Base-by-base conservation (phyloP, 2,888 invertebrate genomes). In the Didymodactylos carnosus region DNA sequence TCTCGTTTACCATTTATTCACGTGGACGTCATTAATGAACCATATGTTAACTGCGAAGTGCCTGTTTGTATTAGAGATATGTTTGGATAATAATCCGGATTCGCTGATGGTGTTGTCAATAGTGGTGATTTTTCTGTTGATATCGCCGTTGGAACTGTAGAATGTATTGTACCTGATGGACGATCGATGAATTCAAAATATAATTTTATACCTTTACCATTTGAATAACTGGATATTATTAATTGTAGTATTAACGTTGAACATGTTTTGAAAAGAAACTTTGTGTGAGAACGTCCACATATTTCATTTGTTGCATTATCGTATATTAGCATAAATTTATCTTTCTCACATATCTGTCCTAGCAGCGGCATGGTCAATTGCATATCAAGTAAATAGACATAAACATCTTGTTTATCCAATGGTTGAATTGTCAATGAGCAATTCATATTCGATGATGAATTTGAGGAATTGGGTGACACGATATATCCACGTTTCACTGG, bases 381-480 rank as follows among this genome's bases (percentile, higher is more conserved):
- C 62, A 62, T 62, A 16, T 29, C 35, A 4, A 62, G 2, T 0
- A 62, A n/a, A 62, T 74, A 74, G n/a, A 74, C 7, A 69, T 62
- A 71, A 23, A 74, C 39, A 23, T 71, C 25, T 72, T 74, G 53
- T 40, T 69, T 19, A 39, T 25, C 8, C n/a, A 23, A n/a, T 35
- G 71, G 19, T 49, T 69, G 29, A 8, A 73, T 69, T 13, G 71
- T 74, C 8, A 71, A 35, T 51, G 43, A 41, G 41, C 74, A 74
- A 53, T 71, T 35, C 8, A 74, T 39, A 72, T 74, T 74, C n/a
- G 3, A 53, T 39, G 29, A 62, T 13, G 43, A 23, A 46, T 8
- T 71, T n/a, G 74, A 71, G 62, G 40, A 74, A 71, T 72, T 69
- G 41, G 71, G 74, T 27, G 71, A 74, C 16, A 14, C 11, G 23